Conservation (phyloP, 2,113 vertebrate genomes). For the Machaerirhynchus nigripectus region DNA sequence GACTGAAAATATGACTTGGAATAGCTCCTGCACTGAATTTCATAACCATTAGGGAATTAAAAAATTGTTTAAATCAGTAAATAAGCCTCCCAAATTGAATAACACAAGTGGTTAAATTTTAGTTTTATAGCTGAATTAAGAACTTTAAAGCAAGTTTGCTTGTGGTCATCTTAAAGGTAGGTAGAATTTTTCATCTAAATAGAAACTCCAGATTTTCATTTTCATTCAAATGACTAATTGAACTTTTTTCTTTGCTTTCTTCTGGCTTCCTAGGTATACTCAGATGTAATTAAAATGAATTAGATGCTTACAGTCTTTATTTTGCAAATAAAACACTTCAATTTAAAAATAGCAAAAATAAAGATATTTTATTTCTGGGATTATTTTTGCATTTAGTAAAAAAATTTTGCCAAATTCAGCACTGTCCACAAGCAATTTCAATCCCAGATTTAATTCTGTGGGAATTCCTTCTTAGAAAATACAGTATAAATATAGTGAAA, state of each 20-base stretch:
- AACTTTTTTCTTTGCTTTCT: not conserved
- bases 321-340: not conserved
- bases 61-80: not conserved
- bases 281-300: not conserved
- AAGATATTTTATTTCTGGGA: not conserved
- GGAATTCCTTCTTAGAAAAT: not conserved
- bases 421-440: not conserved
- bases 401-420: not conserved
- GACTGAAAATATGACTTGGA: not conserved
- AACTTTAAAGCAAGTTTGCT: not conserved
- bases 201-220: not conserved
- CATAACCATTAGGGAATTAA: not conserved
- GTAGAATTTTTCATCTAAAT: not conserved
- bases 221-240: not conserved
- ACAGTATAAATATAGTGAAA: not conserved
- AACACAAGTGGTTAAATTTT: not conserved
- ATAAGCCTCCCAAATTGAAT: not conserved
- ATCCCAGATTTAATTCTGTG: not conserved
- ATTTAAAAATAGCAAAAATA: not conserved
- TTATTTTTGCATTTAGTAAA: not conserved
- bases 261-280: not conserved
- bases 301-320: not conserved
- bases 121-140: not conserved
- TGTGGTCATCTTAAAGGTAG: not conserved
- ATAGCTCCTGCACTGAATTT: not conserved